A percentile compares a stretch with the other conserved stretches of the same genome.
These are phyloP conservation scores for Cichladusa arquata DNA, from an alignment of 2,113 vertebrate genomes.

Conservation along the genomic window DNA sequence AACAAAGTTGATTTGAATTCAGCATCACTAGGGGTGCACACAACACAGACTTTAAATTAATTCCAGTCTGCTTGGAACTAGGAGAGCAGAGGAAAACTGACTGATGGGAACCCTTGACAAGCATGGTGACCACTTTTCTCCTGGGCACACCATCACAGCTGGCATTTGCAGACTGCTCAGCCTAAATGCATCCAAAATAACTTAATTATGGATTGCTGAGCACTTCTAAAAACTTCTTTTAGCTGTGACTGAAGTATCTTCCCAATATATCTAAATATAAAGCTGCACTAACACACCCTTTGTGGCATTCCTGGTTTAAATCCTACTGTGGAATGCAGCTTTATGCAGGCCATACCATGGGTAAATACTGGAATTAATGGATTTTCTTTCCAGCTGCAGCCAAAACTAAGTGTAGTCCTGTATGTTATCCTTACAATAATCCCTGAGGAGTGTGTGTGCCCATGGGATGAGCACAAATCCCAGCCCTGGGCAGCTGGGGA, in stretches of 20 bases:
- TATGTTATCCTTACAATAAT: not conserved
- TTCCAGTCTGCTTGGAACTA: not conserved
- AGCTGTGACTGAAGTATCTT: not conserved
- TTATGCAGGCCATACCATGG: rapidly evolving
- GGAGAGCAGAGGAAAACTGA: not conserved
- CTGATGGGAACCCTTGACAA: not conserved
- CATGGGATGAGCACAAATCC: not conserved
- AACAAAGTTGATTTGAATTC: not conserved
- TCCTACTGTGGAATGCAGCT: not conserved
- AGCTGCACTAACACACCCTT: not conserved
- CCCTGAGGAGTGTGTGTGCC: not conserved
- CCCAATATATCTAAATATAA: not conserved
- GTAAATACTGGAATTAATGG: not conserved
- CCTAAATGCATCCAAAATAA: not conserved
- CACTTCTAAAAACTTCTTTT: not conserved
- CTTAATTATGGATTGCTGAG: not conserved
- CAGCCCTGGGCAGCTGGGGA: not conserved
- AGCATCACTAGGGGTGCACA: not conserved
- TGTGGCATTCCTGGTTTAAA: not conserved
- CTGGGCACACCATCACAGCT: not conserved
- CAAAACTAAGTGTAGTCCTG: not conserved
- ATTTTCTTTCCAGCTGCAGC: not conserved
- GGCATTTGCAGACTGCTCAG: not conserved
- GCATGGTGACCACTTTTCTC: not conserved
- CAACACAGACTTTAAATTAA: not conserved